Base-by-base conservation (phyloP, 2,113 vertebrate genomes). In the Lethenteron camtschaticum region DNA sequence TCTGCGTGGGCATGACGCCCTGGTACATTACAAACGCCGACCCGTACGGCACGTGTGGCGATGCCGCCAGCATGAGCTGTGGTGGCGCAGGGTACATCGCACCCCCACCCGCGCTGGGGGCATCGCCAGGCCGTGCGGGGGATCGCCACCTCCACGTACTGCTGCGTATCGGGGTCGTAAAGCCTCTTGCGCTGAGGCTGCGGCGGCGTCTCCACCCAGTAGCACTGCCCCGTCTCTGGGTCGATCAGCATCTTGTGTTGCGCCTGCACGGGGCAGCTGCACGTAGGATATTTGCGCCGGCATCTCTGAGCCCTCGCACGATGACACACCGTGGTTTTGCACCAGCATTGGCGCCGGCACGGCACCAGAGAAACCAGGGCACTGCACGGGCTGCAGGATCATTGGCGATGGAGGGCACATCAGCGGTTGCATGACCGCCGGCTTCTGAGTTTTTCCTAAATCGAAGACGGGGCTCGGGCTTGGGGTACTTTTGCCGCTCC, bases 231-330 rank as follows among this genome's bases (percentile, higher is more conserved):
- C 0, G 87, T 96, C 68, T 82, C 85, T 69, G 91, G 86, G 75
- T 95, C 92, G 77, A 97, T 78, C 63, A 97, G 84, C 86, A 96
- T 84, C 76, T 88, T 94, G 71, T 87, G 83, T 79, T 95, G 89
- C 2, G 85, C 88, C 74, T 82, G 77, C 73, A 82, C 85, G 20
- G 12, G 78, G 79, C 74, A 55, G 79, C 24, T 72, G 78, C 66
- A 41, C 41, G 41, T 41, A 41, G 41, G 41, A 41, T 41, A 41
- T 41, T 41, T 41, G 41, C 41, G 41, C 41, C 41, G 41, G 41
- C 41, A 41, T 41, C 5, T 41, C 41, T 41, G 41, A 41, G 41
- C 41, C 41, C 41, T 41, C 41, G 6, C 41, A 41, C 41, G 41
- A 41, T 41, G 41, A 5, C 41, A 41, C 41, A 41, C 41, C 41